Percentiles rank a stretch among this genome's conserved stretches.
These are phyloP conservation scores for Onthophagus sagittarius DNA, from an alignment of 2,888 invertebrate species.

Conservation along the genomic window DNA sequence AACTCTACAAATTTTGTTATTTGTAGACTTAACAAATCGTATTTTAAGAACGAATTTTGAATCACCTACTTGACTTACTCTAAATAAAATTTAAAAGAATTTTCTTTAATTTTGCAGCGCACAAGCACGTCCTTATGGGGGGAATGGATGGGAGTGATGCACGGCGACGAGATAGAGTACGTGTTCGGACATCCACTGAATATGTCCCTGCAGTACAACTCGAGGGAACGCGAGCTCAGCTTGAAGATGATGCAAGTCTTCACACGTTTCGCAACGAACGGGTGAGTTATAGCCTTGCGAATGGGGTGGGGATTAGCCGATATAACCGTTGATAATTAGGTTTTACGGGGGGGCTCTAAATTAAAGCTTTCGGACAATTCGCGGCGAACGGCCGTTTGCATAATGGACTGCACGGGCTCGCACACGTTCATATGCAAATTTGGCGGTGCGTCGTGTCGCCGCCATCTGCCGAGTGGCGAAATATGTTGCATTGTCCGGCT, in stretches of 20 bases:
- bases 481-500: neutral
- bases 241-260: constrained; percentile 90
- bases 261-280: constrained; percentile 88
- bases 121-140: constrained; percentile 94
- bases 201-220: constrained; percentile 80
- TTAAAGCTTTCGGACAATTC: neutral
- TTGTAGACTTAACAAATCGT: too few species aligned
- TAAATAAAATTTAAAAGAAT: too few species aligned
- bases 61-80: too few species aligned
- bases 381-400: neutral
- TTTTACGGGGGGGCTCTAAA: neutral
- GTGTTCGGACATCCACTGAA: constrained; percentile 95
- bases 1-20: neutral
- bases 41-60: too few species aligned
- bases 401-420: neutral
- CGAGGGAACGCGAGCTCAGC: constrained; percentile 81
- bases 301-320: neutral
- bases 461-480: neutral
- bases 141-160: constrained; percentile 99
- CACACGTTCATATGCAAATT: neutral
- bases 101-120: constrained; percentile 57
- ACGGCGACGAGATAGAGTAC: constrained; percentile 97
- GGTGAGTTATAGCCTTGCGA: constrained; percentile 60
- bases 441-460: neutral
- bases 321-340: neutral